Conservation (phyloP, 2,888 invertebrate species). For the Pyrrhosoma nymphula region DNA sequence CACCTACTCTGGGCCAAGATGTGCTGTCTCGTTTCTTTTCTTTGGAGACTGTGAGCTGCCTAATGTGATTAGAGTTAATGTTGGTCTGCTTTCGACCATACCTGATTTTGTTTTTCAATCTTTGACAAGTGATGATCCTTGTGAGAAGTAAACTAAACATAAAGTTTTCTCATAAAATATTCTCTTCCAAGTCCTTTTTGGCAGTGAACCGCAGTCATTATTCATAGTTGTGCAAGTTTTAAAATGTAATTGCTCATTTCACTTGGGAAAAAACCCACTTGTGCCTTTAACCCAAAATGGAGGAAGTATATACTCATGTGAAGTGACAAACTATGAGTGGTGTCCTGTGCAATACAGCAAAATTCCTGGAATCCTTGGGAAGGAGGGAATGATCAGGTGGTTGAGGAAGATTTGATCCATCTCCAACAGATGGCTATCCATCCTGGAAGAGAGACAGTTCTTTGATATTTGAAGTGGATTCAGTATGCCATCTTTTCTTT, state of each 20-base stretch:
- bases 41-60: constrained; percentile 48
- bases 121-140: constrained; percentile 6
- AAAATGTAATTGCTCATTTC: constrained; percentile 11
- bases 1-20: not conserved
- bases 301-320: constrained; percentile 56
- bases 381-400: constrained; percentile 33
- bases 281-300: constrained; percentile 39
- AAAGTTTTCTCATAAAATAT: not conserved
- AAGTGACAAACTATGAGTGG: constrained; percentile 57
- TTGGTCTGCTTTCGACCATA: not conserved
- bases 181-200: not conserved
- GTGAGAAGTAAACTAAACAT: not conserved
- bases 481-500: constrained; percentile 8
- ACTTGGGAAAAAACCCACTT: not conserved
- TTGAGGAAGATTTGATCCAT: constrained; percentile 40
- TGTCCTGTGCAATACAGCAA: constrained; percentile 60
- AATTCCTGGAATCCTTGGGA: constrained; percentile 34
- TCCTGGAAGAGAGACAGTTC: constrained; percentile 47
- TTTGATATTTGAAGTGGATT: constrained; percentile 53
- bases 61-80: constrained; percentile 26
- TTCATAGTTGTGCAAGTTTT: not conserved
- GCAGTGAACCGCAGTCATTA: constrained; percentile 1
- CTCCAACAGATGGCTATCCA: constrained; percentile 42
- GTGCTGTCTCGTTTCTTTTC: constrained; percentile 55
- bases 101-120: not conserved